Evolutionary conservation across 2,113 vertebrate species (phyloP), one percentile per base, ranked within the genome.

Genomic region (Promerops cafer): DNA sequence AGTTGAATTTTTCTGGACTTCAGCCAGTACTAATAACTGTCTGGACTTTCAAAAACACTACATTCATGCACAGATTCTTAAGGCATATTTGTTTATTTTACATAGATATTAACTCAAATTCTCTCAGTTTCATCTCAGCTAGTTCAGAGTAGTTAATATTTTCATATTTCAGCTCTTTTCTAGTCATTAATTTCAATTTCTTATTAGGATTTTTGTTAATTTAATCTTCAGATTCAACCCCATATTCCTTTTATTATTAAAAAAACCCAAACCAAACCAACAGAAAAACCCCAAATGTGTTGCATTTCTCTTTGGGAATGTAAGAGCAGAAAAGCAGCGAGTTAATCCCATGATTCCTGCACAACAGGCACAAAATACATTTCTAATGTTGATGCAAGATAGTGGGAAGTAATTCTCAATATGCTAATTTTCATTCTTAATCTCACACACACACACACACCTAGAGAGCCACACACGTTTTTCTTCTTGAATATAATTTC

Each of bases 371-470:
- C 80, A 21, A 31, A 78, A 42, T 20, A 4, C 3, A 2, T 60
- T 31, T 72, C 11, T 57, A 89, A 52, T 0, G 1, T 1, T 37
- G 5, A 39, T 57, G 6, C 4, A 65, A 77, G 16, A 53, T 1
- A 80, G 26, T 5, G 20, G 28, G 42, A 90, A 90, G 63, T 85
- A 88, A 92, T 69, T 44, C 13, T 60, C 40, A n/a, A 6, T 14
- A 23, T 37, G 7, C 3, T 44, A 40, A 27, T 6, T 49, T 83
- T 37, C 1, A 1, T 65, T 69, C 24, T 57, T 56, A 52, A 37
- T 60, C 23, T 64, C 37, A 54, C 11, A 35, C 14, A 37, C 35
- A 59, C 31, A 53, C 24, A 52, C 13, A 35, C 14, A 2, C 12
- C 35, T 76, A 79, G 24, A 77, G 52, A 90, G 23, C 6, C 59